Evolutionary conservation across 37 sponge, comb jelly and placozoan genomes (phyloP).

Genomic region (Crambe crambe): DNA sequence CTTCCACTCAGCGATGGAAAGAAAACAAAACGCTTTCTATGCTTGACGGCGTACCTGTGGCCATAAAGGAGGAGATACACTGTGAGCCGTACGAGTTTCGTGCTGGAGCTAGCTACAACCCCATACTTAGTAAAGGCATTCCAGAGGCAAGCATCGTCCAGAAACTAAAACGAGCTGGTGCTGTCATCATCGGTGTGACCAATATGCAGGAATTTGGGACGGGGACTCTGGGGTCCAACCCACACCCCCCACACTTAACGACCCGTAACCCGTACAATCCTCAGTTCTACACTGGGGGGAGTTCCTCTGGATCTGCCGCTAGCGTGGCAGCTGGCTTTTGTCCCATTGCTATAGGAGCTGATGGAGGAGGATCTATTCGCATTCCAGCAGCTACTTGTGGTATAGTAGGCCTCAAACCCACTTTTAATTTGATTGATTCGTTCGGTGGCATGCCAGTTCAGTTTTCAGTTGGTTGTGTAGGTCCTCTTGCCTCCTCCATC

Average conservation of each 20-base stretch:
- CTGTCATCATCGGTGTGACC: slow-evolving; percentile 85
- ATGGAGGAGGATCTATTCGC: slow-evolving; percentile 95
- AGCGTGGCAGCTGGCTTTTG: slow-evolving; percentile 89
- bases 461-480: slow-evolving; percentile 54
- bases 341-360: slow-evolving; percentile 84
- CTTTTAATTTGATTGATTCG: slow-evolving; percentile 51
- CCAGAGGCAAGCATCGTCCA: slow-evolving; percentile 46
- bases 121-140: slow-evolving; percentile 20
- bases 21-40: slow-evolving; percentile 71
- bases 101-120: slow-evolving; percentile 44
- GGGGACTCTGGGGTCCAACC: slow-evolving; percentile 88
- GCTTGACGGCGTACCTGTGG: slow-evolving; percentile 89
- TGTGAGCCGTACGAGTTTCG: slow-evolving; percentile 57
- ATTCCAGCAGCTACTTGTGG: slow-evolving; percentile 91
- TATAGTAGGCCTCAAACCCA: slow-evolving; percentile 88
- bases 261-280: slow-evolving; percentile 91
- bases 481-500: slow-evolving; percentile 63
- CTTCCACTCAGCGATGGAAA: slow-evolving; percentile 81
- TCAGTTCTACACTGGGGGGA: slow-evolving; percentile 82
- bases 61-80: slow-evolving; percentile 80
- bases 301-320: slow-evolving; percentile 85
- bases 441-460: slow-evolving; percentile 11
- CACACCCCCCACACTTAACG: slow-evolving; percentile 70
- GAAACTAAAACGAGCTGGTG: slow-evolving; percentile 79
- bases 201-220: slow-evolving; percentile 94